phyloP scores from a whole-genome alignment of 2,113 vertebrate genomes.

The Puffinus mauretanicus region DNA sequence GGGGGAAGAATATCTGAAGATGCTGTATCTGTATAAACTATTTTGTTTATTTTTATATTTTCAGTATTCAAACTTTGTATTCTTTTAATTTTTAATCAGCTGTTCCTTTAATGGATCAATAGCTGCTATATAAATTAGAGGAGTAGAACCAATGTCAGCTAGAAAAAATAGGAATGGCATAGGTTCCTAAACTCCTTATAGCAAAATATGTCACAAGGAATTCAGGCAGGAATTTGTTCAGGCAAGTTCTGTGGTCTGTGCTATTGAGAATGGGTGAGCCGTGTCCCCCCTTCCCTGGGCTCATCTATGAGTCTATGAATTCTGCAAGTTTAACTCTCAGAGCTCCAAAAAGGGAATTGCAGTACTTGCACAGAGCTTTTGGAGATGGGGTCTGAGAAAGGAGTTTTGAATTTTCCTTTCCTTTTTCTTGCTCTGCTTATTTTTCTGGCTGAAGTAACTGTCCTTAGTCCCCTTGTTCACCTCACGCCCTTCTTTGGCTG shows the following conservation, averaged over 20 bases:
- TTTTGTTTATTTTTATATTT: neutral
- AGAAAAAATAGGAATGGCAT: neutral
- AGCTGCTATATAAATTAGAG: neutral
- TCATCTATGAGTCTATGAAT: neutral
- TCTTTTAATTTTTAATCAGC: neutral
- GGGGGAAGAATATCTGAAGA: neutral
- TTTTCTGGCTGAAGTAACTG: neutral
- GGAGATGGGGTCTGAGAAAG: rapidly evolving
- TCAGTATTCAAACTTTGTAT: neutral
- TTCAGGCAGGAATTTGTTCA: neutral
- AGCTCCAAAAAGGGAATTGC: neutral
- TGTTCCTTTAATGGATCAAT: neutral
- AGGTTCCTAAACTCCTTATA: neutral
- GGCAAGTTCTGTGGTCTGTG: neutral
- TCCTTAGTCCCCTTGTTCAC: slow-evolving; percentile 8
- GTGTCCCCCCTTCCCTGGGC: rapidly evolving
- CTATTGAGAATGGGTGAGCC: neutral
- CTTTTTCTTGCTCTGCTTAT: neutral
- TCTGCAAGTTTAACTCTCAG: neutral
- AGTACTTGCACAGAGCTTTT: neutral
- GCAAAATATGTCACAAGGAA: neutral
- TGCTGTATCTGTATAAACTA: neutral
- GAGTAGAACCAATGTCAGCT: neutral
- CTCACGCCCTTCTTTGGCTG: neutral
- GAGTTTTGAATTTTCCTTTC: neutral